A percentile compares a stretch with the other conserved stretches of the same genome.
Conservation (phyloP, 2,888 invertebrate species). For the Phania funesta region DNA sequence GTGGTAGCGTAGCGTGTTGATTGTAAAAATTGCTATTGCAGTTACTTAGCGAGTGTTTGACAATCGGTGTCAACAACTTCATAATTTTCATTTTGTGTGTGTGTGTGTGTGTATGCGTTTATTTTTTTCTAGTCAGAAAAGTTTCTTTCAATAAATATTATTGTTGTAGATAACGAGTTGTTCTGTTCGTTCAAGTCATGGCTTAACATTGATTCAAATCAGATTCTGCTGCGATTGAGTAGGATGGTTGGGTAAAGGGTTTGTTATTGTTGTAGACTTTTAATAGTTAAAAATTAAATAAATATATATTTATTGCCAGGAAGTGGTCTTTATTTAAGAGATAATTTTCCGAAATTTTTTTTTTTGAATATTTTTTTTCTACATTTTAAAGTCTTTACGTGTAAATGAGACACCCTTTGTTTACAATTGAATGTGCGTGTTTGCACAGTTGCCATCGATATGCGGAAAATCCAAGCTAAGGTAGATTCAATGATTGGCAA, state of each 20-base stretch:
- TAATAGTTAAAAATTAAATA: no score
- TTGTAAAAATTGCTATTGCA: slow-evolving; percentile 27
- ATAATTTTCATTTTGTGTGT: slow-evolving; percentile 54
- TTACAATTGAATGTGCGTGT: no score
- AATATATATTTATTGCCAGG: no score
- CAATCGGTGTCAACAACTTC: slow-evolving; percentile 67
- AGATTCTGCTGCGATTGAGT: neutral
- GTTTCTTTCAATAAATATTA: slow-evolving; percentile 4
- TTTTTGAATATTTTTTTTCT: no score
- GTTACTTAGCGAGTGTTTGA: slow-evolving; percentile 40
- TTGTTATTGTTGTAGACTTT: no score
- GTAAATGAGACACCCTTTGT: no score
- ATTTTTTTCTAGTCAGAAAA: neutral
- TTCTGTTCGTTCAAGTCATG: slow-evolving; percentile 18
- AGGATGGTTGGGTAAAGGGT: neutral
- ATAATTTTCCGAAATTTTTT: no score
- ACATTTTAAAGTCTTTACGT: no score
- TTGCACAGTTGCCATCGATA: neutral
- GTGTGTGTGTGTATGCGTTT: no score
- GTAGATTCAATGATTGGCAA: slow-evolving; percentile 20
- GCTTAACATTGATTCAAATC: slow-evolving; percentile 1
- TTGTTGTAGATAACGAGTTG: neutral
- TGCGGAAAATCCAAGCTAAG: slow-evolving; percentile 12
- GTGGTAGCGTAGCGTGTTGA: neutral
- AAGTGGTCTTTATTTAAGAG: no score